Conservation (phyloP, 2,113 vertebrate species). For the Peromyscus leucopus region DNA sequence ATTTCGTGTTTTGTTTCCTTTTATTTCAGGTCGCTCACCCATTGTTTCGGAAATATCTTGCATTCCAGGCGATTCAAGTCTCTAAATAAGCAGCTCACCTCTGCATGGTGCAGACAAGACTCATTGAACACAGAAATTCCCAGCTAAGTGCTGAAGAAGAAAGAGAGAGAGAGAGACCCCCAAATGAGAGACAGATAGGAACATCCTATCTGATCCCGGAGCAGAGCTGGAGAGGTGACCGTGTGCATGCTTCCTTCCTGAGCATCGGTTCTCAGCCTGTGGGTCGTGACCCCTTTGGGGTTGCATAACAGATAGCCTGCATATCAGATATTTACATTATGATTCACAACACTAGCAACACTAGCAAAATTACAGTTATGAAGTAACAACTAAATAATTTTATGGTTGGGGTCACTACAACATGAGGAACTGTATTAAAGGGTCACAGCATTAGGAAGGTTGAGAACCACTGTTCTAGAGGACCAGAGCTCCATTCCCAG, state of each 20-base stretch:
- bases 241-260: neutral
- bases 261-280: neutral
- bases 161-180: neutral
- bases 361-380: neutral
- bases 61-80: neutral
- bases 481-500: neutral
- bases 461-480: neutral
- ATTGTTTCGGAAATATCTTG: neutral
- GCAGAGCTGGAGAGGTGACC: neutral
- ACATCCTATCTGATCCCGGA: neutral
- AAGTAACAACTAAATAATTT: neutral
- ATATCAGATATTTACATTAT: neutral
- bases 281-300: neutral
- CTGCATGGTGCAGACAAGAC: neutral
- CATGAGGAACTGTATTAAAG: neutral
- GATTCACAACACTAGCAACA: neutral
- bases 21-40: neutral
- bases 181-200: neutral
- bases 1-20: neutral
- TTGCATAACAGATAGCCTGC: neutral
- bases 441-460: neutral
- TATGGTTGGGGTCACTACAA: no score
- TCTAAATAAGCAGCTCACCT: neutral
- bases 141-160: no score
- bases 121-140: neutral